Evolutionary conservation across 2,888 invertebrate genomes (phyloP).

Genomic region (Helobdella robusta): DNA sequence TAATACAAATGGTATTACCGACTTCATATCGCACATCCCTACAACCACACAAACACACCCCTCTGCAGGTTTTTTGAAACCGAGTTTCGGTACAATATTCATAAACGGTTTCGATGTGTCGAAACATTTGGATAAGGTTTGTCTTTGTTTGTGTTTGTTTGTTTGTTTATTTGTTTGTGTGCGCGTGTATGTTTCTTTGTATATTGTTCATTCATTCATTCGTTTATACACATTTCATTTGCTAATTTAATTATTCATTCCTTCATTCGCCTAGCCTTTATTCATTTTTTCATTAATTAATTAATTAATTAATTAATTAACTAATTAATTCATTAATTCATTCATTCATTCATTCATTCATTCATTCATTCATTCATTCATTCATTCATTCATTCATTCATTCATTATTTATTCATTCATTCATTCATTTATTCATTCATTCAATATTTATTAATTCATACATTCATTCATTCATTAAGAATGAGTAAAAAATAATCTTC

Average conservation of each 20-base stretch:
- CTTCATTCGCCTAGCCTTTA: too few species aligned
- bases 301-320: too few species aligned
- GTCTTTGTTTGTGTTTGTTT: too few species aligned
- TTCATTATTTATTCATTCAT: too few species aligned
- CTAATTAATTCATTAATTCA: too few species aligned
- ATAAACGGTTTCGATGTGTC: slow-evolving; percentile 65
- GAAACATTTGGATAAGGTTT: slow-evolving; percentile 57
- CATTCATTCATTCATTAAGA: background rate
- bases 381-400: background rate
- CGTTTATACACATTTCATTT: too few species aligned
- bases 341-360: background rate
- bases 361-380: background rate
- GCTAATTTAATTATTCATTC: too few species aligned
- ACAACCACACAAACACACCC: too few species aligned
- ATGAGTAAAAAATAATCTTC: slow-evolving; percentile 2
- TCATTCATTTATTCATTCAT: too few species aligned
- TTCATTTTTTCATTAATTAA: too few species aligned
- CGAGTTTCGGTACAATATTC: slow-evolving; percentile 58
- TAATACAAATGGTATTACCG: too few species aligned
- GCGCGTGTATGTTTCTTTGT: background rate
- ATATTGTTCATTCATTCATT: background rate
- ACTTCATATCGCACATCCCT: too few species aligned
- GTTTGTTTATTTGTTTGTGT: background rate
- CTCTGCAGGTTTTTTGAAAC: slow-evolving; percentile 45
- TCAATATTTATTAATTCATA: background rate